Conservation (phyloP, 2,888 invertebrate species). For the Dermolepida albohirtum region DNA sequence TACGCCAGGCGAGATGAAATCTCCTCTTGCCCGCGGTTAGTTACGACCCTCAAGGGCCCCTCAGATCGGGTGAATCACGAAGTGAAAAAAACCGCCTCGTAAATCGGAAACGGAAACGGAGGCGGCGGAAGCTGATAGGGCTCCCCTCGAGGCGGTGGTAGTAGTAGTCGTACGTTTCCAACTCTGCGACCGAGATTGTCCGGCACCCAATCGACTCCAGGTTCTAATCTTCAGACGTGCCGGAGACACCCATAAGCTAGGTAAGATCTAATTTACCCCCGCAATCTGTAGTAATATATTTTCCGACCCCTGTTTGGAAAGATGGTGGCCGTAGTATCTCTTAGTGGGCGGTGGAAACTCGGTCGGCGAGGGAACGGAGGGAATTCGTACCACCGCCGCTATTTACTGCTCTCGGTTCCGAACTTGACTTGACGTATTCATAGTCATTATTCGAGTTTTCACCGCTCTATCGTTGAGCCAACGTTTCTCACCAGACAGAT, state of each 20-base stretch:
- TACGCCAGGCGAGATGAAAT: conserved; percentile 5
- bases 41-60: conserved; percentile 21
- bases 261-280: conserved; percentile 59
- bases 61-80: conserved; percentile 13
- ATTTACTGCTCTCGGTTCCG: conserved; percentile 61
- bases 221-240: conserved; percentile 51
- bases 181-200: conserved; percentile 24
- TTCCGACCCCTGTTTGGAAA: conserved; percentile 33
- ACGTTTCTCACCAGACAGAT: conserved; percentile 40
- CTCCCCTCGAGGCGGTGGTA: conserved; percentile 12
- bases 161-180: conserved; percentile 22
- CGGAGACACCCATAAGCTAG: conserved; percentile 54
- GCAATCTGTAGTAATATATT: conserved; percentile 60
- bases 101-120: conserved; percentile 43
- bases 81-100: conserved; percentile 23
- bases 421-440: conserved; percentile 63
- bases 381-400: conserved; percentile 49
- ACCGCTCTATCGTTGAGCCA: conserved; percentile 51
- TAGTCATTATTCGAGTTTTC: conserved; percentile 64
- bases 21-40: conserved; percentile 15
- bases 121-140: conserved; percentile 21
- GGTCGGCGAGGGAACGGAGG: conserved; percentile 9
- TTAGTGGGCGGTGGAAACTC: not conserved
- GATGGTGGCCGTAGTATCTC: conserved; percentile 23
- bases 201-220: conserved; percentile 45